These are phyloP conservation scores for Dryoscopus gambensis DNA, from an alignment of 2,113 vertebrate species.

Conservation along the genomic window DNA sequence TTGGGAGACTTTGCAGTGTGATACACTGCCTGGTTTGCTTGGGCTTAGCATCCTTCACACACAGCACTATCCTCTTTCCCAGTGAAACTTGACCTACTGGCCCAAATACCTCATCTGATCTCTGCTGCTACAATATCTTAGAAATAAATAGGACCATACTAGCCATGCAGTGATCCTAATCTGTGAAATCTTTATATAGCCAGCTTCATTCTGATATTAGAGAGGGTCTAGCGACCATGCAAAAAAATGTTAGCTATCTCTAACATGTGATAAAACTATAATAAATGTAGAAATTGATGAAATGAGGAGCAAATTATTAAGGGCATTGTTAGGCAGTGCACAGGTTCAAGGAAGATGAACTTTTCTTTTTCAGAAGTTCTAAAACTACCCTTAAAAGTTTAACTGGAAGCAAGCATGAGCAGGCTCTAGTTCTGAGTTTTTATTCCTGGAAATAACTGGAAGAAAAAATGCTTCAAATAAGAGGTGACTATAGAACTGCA, in stretches of 20 bases:
- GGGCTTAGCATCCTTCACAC: neutral
- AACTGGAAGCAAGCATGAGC: neutral
- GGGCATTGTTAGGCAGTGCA: slow-evolving; percentile 13
- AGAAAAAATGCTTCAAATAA: neutral
- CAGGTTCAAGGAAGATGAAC: slow-evolving; percentile 34
- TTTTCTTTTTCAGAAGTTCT: slow-evolving; percentile 11
- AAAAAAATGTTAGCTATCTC: slow-evolving; percentile 27
- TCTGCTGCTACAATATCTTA: neutral
- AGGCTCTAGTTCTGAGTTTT: neutral
- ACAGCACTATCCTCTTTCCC: neutral
- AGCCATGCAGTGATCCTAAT: slow-evolving; percentile 49
- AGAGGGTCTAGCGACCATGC: slow-evolving; percentile 49
- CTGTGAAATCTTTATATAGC: slow-evolving; percentile 19
- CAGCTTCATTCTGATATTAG: slow-evolving; percentile 27
- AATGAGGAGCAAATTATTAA: slow-evolving; percentile 26
- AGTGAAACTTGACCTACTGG: slow-evolving; percentile 21
- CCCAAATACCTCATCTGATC: slow-evolving; percentile 36
- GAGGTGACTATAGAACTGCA: neutral
- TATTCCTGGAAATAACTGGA: neutral
- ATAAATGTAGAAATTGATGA: slow-evolving; percentile 47
- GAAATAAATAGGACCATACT: slow-evolving; percentile 25
- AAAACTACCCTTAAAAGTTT: neutral
- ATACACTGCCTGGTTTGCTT: neutral
- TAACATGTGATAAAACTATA: slow-evolving; percentile 9
- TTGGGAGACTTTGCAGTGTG: neutral